Evolutionary conservation across 2,797 vertebrate genomes (phyloP).

Genomic region (Clarias fuscus): DNA sequence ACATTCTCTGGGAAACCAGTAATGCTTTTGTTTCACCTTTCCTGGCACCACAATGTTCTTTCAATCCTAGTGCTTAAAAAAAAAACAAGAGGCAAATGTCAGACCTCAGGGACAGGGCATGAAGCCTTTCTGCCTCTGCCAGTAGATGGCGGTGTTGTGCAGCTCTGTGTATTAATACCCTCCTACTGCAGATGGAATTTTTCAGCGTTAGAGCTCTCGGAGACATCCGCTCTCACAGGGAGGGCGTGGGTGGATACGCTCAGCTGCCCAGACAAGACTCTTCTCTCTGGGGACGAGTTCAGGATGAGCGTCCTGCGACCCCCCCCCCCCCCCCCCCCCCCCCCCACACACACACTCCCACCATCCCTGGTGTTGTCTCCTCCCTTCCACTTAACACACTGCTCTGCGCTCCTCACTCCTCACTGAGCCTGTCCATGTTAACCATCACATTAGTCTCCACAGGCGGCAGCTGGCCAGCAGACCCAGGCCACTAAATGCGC

Average conservation of each 20-base stretch:
- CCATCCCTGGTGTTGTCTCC: constrained; percentile 26
- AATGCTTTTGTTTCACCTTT: not conserved
- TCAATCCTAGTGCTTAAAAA: not conserved
- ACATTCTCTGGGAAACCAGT: not conserved
- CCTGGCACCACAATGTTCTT: not conserved
- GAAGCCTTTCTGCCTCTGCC: constrained; percentile 50
- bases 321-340: constrained; percentile 19
- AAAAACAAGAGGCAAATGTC: not conserved
- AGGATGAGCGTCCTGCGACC: constrained; percentile 22
- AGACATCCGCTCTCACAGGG: constrained; percentile 14
- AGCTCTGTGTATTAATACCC: constrained; percentile 39
- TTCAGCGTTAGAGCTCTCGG: constrained; percentile 34
- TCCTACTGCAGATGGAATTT: constrained; percentile 32
- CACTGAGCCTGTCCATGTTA: constrained; percentile 50
- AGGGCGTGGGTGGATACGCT: constrained; percentile 35
- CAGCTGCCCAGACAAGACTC: constrained; percentile 47
- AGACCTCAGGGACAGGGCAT: not conserved
- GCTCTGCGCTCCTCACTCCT: constrained; percentile 47
- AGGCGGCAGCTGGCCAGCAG: constrained; percentile 29
- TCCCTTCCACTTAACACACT: constrained; percentile 51
- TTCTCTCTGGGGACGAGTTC: constrained; percentile 38
- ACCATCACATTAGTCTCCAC: constrained; percentile 44
- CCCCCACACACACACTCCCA: no score
- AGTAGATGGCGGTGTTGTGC: constrained; percentile 61
- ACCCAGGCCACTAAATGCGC: constrained; percentile 24